These are phyloP conservation scores for Taurulus bubalis DNA, from an alignment of 2,113 vertebrate species.

Conservation along the genomic window DNA sequence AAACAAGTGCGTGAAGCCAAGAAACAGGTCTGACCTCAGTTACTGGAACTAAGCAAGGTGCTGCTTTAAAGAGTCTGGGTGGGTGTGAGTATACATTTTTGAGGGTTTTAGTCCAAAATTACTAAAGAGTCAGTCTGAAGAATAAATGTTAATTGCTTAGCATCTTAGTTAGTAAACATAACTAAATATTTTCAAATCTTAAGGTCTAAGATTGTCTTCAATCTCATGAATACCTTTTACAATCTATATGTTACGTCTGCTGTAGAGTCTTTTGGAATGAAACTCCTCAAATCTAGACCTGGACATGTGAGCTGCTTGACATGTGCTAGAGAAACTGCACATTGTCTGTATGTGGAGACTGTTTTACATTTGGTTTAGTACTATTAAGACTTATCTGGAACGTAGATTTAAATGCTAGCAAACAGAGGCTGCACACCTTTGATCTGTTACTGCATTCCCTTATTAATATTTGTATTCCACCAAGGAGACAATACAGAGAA, in stretches of 20 bases:
- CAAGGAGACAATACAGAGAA: slow-evolving; percentile 5
- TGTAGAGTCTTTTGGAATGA: background rate
- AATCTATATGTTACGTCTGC: background rate
- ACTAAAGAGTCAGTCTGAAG: background rate
- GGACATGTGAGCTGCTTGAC: slow-evolving; percentile 25
- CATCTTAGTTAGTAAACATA: background rate
- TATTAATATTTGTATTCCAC: background rate
- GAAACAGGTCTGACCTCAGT: slow-evolving; percentile 69
- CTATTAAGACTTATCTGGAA: background rate
- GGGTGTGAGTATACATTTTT: slow-evolving; percentile 62
- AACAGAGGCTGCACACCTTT: background rate
- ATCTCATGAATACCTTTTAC: background rate
- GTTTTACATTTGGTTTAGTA: background rate
- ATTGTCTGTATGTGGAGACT: slow-evolving; percentile 19
- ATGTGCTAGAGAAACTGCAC: slow-evolving; percentile 45
- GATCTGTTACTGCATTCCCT: background rate
- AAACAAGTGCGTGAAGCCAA: slow-evolving; percentile 74
- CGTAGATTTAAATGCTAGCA: background rate
- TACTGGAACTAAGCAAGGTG: slow-evolving; percentile 60
- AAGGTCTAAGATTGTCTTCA: background rate
- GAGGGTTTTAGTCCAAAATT: slow-evolving; percentile 6
- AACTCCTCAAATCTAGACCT: slow-evolving; percentile 8
- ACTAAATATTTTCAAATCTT: background rate
- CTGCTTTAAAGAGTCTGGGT: slow-evolving; percentile 57
- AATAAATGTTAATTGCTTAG: background rate